Evolutionary conservation across 2,113 vertebrate species (phyloP).

Genomic region (Phoxinus phoxinus): DNA sequence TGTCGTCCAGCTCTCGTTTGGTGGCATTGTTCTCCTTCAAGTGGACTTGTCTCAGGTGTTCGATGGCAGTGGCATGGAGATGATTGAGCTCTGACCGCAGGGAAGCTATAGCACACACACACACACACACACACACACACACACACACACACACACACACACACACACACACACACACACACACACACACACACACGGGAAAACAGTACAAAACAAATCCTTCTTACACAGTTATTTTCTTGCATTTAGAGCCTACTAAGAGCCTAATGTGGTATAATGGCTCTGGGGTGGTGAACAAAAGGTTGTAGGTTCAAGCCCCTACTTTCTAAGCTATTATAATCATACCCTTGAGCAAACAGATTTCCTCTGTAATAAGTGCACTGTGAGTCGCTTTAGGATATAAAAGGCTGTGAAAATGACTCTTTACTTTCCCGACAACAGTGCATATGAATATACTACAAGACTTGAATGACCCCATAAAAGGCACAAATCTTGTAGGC

Average conservation of each 20-base stretch:
- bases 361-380: neutral
- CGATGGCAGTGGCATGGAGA: constrained; percentile 89
- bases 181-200: neutral
- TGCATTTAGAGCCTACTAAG: neutral
- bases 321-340: neutral
- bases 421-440: neutral
- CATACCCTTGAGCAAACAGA: neutral
- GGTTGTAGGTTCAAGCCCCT: constrained; percentile 9
- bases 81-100: constrained; percentile 95
- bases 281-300: neutral
- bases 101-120: constrained; percentile 77
- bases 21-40: constrained; percentile 84
- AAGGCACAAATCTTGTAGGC: constrained; percentile 11
- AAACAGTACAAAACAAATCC: neutral
- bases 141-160: neutral
- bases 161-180: constrained; percentile 1
- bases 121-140: neutral
- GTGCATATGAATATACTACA: neutral
- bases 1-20: constrained; percentile 87
- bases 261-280: neutral
- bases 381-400: neutral
- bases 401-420: neutral
- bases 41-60: constrained; percentile 88
- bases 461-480: constrained; percentile 1
- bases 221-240: neutral